Evolutionary conservation across 1,140 invertebrate species (phyloP).

Genomic region (Drosophila sproati): DNA sequence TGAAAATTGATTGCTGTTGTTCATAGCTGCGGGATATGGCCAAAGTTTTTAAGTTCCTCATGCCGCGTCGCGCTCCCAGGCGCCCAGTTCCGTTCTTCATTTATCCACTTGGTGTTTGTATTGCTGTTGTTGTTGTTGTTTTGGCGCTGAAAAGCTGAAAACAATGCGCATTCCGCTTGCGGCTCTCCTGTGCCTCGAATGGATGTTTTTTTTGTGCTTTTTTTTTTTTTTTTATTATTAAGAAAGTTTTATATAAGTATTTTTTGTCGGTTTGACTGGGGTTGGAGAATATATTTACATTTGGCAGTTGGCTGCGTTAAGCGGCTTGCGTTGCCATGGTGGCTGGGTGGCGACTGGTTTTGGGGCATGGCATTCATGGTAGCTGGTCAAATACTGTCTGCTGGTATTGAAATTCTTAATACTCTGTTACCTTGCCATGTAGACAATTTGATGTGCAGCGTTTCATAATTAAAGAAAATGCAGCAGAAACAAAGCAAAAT

Average conservation of each 20-base stretch:
- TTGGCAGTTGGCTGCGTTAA: slow-evolving; percentile 80
- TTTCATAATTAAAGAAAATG: slow-evolving; percentile 75
- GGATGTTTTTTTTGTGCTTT: slow-evolving; percentile 39
- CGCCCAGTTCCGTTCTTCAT: slow-evolving; percentile 33
- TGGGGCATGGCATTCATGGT: slow-evolving; percentile 4
- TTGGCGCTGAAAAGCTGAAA: slow-evolving; percentile 79
- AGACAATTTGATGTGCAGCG: slow-evolving; percentile 69
- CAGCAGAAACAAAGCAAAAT: slow-evolving; percentile 63
- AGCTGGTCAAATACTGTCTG: slow-evolving; percentile 62
- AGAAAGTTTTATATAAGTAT: slow-evolving; percentile 77
- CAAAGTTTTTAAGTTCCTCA: slow-evolving; percentile 78
- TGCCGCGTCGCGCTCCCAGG: slow-evolving; percentile 27
- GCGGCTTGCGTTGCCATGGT: slow-evolving; percentile 74
- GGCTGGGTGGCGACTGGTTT: slow-evolving; percentile 18
- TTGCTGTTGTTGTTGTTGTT: slow-evolving; percentile 46
- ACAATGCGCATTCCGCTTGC: slow-evolving; percentile 78
- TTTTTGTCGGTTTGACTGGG: slow-evolving; percentile 61
- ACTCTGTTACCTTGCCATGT: slow-evolving; percentile 76
- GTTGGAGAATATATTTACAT: slow-evolving; percentile 77
- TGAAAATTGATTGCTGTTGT: slow-evolving; percentile 82
- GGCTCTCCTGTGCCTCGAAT: slow-evolving; percentile 76
- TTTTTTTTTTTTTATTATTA: slow-evolving; percentile 72
- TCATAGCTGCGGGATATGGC: slow-evolving; percentile 81
- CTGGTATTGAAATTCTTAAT: slow-evolving; percentile 79
- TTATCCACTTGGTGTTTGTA: slow-evolving; percentile 4